Base-by-base conservation (phyloP, 2,113 vertebrate species). In the Callospermophilus lateralis region DNA sequence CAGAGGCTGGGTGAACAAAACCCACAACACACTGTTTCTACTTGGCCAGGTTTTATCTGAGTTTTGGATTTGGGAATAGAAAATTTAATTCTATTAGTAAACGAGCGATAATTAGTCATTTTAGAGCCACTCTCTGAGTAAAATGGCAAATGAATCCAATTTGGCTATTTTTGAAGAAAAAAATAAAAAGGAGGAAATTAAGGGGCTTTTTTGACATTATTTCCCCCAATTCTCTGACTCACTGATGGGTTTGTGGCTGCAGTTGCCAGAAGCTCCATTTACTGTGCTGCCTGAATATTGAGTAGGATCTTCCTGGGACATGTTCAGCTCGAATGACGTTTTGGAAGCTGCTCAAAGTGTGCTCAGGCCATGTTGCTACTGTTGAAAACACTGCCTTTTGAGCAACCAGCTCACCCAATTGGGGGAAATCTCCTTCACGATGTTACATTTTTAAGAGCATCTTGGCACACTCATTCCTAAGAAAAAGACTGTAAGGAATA, bases 141-240 rank as follows among this genome's bases (percentile, higher is more conserved):
- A 77, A 37, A 68, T 45, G 90, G 10, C 16, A 80, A 72, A 97
- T 90, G 63, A 32, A 97, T 76, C 91, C 89, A 86, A 79, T 81
- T 77, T 95, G 90, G 83, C 74, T 42, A 26, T 80, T 96, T 95
- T 87, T 20, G 3, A 17, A 12, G 16, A 15, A 6, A 5, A 28
- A 48, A 1, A 12, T 13, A 17, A 12, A 16, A 15, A 6, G 5
- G 26, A 48, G 37, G 32, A 55, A 53, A 51, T 63, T 53, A 70
- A 86, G 12, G 89, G 39, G 24, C 48, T 55, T 80, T 80, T 84
- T 70, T 81, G 73, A 96, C 42, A 67, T 76, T 93, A 48, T 92
- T 93, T 89, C 30, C 30, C 67, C n/a, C n/a, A 51, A 84, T 76
- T 95, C 85, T 96, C 90, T 94, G 72, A 90, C 87, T 94, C 86